Base-by-base conservation (phyloP, 2,888 invertebrate species). In the Scaptomyza cyrtandrae region DNA sequence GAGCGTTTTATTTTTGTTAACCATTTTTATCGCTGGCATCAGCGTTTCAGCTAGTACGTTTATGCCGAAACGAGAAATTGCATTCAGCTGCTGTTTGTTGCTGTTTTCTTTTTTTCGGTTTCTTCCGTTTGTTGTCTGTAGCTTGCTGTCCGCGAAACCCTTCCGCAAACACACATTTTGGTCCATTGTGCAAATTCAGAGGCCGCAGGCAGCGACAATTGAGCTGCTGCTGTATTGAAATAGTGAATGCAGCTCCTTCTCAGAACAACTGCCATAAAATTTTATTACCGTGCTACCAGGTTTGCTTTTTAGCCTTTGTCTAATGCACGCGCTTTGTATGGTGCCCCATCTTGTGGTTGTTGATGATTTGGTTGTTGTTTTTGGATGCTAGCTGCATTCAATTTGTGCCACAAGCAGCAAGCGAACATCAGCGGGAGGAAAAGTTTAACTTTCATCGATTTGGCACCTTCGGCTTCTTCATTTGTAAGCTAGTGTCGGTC, bases 271-370 rank as follows among this genome's bases (percentile, higher is more conserved):
- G 77, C 82, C 87, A 89, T 90, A 88, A 90, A 90, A 90, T 87
- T 90, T 90, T 90, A 90, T 89, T 84, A 81, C 80, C 66, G 61
- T 77, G 90, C 90, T 90, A 90, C 90, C 90, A 73, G 85, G 74
- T 76, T 83, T 82, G 66, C 13, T 73, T 69, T 66, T 61, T 48
- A 52, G 70, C 62, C 86, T 78, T 75, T 83, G 78, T 78, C 75
- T 88, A 75, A 77, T 79, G 68, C 66, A 69, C 59, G 69, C 65
- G 69, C 52, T 61, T 50, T 54, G 39, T 16, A 41, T 41, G 16
- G 65, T 46, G 5, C 29, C 55, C 33, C 24, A 33, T 33, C 14
- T n/a, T 16, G 35, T 35, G 13, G 39, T 27, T 50, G 50, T 33
- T n/a, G 50, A n/a, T 24, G 35, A 1, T 14, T 24, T 33, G 16